Evolutionary conservation across 37 sponge, comb jelly and placozoan species (phyloP), one percentile per base, ranked within the genome.

Genomic region (Theonella swinhoei): DNA sequence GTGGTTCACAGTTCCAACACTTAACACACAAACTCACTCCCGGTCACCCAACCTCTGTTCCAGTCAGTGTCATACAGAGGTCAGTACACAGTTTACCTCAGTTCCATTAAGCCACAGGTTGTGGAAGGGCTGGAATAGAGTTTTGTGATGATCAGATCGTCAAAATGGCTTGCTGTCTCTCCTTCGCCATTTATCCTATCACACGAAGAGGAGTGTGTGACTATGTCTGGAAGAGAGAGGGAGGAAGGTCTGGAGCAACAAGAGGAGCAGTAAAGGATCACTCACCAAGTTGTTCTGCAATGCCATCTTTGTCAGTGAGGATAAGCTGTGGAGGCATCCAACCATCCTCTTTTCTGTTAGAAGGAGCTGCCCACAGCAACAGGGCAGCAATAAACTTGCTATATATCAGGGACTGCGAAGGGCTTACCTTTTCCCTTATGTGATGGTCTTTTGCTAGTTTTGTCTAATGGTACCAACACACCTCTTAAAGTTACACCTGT

Each of bases 381-480:
- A n/a, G n/a, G n/a, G n/a, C n/a, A n/a, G n/a, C n/a, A n/a, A n/a
- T n/a, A n/a, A n/a, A n/a, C n/a, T n/a, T n/a, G n/a, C n/a, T n/a
- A n/a, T n/a, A n/a, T n/a, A n/a, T n/a, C n/a, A n/a, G n/a, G n/a
- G n/a, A n/a, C n/a, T n/a, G n/a, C n/a, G n/a, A n/a, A n/a, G n/a
- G n/a, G n/a, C n/a, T 58, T 58, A 58, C 26, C 3, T 28, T 3
- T 3, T 63, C 64, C 26, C 8, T 5, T 63, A 28, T 28, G 24
- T 5, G 24, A 28, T 28, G 26, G 64, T 2, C 26, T n/a, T n/a
- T 3, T 2, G 9, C 26, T 63, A 63, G 64, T 3, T n/a, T 63
- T 3, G 37, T 62, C 62, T 5, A 59, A 4, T 8, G 80, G 80
- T 0, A 80, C 71, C 28, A 80, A 39, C 14, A 80, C 38, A 70